Conservation (phyloP, 1,140 invertebrate species). For the Cephus cinctus region DNA sequence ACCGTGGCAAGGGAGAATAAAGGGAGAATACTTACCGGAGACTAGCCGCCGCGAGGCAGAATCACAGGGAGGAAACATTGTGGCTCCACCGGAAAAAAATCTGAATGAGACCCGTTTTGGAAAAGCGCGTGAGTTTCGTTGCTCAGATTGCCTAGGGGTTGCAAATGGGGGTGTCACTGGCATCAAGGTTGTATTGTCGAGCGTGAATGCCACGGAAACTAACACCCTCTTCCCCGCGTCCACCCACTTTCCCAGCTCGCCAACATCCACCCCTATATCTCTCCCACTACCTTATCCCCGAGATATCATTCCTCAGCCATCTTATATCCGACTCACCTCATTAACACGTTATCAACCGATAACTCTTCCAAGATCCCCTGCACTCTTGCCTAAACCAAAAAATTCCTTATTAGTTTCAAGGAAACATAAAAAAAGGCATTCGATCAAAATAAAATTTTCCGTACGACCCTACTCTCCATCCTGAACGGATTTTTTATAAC, state of each 20-base stretch:
- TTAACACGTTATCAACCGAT: constrained; percentile 31
- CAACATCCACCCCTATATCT: constrained; percentile 8
- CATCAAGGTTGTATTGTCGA: constrained; percentile 46
- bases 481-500: too few species aligned
- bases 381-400: too few species aligned
- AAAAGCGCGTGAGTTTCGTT: constrained; percentile 20
- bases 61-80: too few species aligned
- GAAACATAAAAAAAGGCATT: too few species aligned
- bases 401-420: too few species aligned
- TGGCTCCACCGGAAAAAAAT: constrained; percentile 27
- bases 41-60: constrained; percentile 4
- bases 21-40: too few species aligned
- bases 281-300: constrained; percentile 14
- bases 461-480: too few species aligned
- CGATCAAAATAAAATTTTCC: too few species aligned
- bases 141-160: constrained; percentile 15
- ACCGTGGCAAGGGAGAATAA: too few species aligned
- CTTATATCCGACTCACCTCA: constrained; percentile 33
- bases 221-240: constrained; percentile 29
- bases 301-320: too few species aligned
- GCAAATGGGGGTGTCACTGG: constrained; percentile 44
- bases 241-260: constrained; percentile 16
- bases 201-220: constrained; percentile 46
- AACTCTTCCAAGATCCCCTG: too few species aligned
- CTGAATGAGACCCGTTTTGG: constrained; percentile 40